A percentile compares a stretch with the other conserved stretches of the same genome.
These are phyloP conservation scores for Argynnis bischoffii DNA, from an alignment of 2,888 invertebrate species.

Conservation along the genomic window DNA sequence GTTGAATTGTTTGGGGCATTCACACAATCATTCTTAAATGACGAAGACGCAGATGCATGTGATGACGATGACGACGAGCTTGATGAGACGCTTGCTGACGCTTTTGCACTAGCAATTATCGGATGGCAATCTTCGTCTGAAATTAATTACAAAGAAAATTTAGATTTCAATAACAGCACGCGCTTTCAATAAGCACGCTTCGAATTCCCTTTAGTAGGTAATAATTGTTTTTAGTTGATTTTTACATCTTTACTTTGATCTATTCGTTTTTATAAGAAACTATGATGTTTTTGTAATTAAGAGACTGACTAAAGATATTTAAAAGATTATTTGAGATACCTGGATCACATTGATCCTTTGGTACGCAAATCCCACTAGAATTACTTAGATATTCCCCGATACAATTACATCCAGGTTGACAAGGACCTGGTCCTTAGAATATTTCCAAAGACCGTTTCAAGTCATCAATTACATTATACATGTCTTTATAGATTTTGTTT, in stretches of 20 bases:
- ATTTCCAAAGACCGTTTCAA: no score
- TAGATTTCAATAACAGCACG: background rate
- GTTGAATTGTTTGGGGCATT: background rate
- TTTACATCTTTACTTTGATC: no score
- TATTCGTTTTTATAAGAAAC: no score
- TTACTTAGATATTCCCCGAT: constrained; percentile 50
- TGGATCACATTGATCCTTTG: constrained; percentile 46
- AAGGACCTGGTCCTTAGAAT: constrained; percentile 43
- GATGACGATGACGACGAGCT: constrained; percentile 4
- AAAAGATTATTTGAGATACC: constrained; percentile 31
- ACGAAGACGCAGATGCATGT: background rate
- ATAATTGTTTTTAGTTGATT: no score
- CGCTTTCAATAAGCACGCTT: no score
- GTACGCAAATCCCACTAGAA: constrained; percentile 46
- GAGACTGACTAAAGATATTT: no score
- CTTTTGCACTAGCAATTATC: background rate
- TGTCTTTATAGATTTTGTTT: no score
- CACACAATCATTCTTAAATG: background rate
- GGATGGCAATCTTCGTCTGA: constrained; percentile 1
- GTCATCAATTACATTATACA: no score
- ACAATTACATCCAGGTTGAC: constrained; percentile 56
- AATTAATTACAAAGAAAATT: constrained; percentile 33
- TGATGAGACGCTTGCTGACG: background rate
- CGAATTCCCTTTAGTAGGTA: no score
- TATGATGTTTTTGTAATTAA: no score